Base-by-base conservation (phyloP, 2,113 vertebrate genomes). In the Pelmatolapia mariae region DNA sequence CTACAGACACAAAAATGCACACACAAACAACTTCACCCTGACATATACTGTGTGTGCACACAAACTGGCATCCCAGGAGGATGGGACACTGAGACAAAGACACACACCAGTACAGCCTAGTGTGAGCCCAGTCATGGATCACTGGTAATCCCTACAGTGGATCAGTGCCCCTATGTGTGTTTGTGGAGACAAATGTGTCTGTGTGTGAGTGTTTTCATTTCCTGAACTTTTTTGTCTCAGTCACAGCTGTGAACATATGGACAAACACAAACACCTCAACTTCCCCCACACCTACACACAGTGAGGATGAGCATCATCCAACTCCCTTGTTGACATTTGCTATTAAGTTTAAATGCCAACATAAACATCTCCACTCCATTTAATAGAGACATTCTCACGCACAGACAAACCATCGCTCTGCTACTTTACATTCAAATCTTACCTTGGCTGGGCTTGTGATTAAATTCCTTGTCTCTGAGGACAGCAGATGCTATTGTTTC, bases 381-480 rank as follows among this genome's bases (percentile, higher is more conserved):
- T 89, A 84, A 92, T 82, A 83, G 81, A 91, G 89, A 83, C 73
- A 61, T 71, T 83, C 71, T 43, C 84, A 83, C 43, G 43, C 90
- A 50, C 76, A 87, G n/a, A 63, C 40, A 84, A 80, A 56, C 91
- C 54, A 66, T 76, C 54, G 73, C 79, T 82, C 61, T 83, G 78
- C 92, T 91, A 87, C 88, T 96, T 92, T 93, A 93, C 93, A 94
- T 95, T 94, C 93, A 94, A 90, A 94, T 92, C 92, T 92, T 94
- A 91, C 91, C 89, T 91, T 89, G 86, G 92, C 91, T 89, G 82
- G 84, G 92, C 86, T 89, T 90, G 87, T 94, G 95, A 95, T 95
- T 95, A 91, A 92, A 95, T 94, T 89, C 87, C 89, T 73, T 81
- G 90, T 93, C 93, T 95, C 92, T 3, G 76, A 93, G 91, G 93